Conservation (phyloP, 2,113 vertebrate genomes). For the Anoplopoma fimbria region DNA sequence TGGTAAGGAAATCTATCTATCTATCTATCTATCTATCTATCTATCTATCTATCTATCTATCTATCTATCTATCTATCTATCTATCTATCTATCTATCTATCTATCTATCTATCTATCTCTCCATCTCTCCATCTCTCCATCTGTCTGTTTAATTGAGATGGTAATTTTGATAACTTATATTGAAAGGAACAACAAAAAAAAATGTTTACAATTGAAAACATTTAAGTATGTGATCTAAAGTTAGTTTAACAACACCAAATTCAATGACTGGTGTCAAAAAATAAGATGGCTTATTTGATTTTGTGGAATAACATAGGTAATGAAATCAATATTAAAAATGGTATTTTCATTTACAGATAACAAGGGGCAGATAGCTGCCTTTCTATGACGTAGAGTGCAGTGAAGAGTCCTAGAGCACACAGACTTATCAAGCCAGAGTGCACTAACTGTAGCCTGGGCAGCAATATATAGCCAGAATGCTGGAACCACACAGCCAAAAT, state of each 20-base stretch:
- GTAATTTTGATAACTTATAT: not conserved
- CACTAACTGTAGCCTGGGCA: not conserved
- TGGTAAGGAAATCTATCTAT: constrained; percentile 81
- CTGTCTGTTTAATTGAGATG: not conserved
- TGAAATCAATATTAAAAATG: not conserved
- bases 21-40: too few species aligned
- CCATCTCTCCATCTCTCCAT: too few species aligned
- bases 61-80: too few species aligned
- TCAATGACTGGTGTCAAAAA: not conserved
- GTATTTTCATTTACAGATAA: not conserved
- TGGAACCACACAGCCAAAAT: not conserved
- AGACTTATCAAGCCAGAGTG: not conserved
- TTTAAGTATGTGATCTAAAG: not conserved
- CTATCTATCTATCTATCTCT: too few species aligned
- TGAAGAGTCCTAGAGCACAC: not conserved
- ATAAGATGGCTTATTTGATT: not conserved
- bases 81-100: too few species aligned
- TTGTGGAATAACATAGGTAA: not conserved
- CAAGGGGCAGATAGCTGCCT: not conserved
- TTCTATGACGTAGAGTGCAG: not conserved
- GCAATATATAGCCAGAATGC: not conserved
- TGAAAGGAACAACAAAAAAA: not conserved
- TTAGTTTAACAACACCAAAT: not conserved
- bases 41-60: too few species aligned
- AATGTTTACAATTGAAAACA: not conserved